Percentiles rank a stretch among this genome's conserved stretches.
These are phyloP conservation scores for Lutjanus erythropterus DNA, from an alignment of 2,113 vertebrate species.

Conservation along the genomic window DNA sequence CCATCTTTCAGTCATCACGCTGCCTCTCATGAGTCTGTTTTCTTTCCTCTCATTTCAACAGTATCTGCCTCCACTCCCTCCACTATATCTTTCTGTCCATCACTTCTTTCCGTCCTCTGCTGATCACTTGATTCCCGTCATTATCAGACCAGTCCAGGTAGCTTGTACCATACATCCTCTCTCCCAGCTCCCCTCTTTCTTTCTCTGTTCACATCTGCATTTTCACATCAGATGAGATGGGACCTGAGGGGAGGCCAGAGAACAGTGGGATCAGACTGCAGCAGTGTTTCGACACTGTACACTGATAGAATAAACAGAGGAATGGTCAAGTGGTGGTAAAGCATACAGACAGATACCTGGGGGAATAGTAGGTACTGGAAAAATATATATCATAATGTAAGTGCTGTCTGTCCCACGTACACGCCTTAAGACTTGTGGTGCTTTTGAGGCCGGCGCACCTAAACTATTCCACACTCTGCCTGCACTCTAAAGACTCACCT, in stretches of 20 bases:
- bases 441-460: too few relatives aligned
- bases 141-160: constrained; percentile 2
- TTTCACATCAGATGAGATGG: constrained; percentile 77
- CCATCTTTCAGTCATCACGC: neutral
- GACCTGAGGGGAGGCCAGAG: constrained; percentile 69
- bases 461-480: too few relatives aligned
- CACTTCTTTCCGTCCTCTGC: neutral
- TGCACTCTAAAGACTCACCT: too few relatives aligned
- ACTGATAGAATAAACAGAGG: constrained; percentile 52
- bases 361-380: too few relatives aligned
- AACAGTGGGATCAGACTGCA: constrained; percentile 69
- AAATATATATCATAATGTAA: neutral
- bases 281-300: constrained; percentile 79
- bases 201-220: constrained; percentile 48
- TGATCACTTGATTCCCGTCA: constrained; percentile 4
- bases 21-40: neutral
- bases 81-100: neutral
- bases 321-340: constrained; percentile 22
- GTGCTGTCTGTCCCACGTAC: too few relatives aligned
- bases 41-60: neutral
- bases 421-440: too few relatives aligned
- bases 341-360: neutral
- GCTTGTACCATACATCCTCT: neutral
- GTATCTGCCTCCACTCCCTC: neutral
- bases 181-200: constrained; percentile 13